Base-by-base conservation (phyloP, 2,113 vertebrate species). In the Corythoichthys intestinalis region DNA sequence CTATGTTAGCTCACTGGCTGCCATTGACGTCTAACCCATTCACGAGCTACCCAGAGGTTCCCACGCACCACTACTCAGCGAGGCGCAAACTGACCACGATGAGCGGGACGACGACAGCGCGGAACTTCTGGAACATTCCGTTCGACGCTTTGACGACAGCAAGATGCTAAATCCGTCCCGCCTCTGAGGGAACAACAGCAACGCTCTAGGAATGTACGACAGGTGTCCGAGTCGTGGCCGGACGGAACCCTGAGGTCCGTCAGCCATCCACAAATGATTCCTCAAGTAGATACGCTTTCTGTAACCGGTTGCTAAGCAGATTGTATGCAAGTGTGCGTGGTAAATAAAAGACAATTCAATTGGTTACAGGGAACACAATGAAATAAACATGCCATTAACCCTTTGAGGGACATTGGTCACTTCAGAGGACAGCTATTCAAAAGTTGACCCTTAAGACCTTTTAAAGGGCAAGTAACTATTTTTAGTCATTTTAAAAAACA, bases 121-220 rank as follows among this genome's bases (percentile, higher is more conserved):
- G 20, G 2, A 34, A 56, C 34, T 37, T 37, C 56, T 12, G 2
- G 34, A 58, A 58, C 56, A 37, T 58, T 58, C 34, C 14, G 34
- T 58, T 34, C 56, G 34, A 5, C 0, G 34, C 56, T 5, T 57
- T 37, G 56, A 58, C 13, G 4, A 37, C 56, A 58, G 56, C 85
- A 76, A 83, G 73, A 80, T 79, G 46, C 89, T 91, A 91, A 89
- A 88, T 85, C 38, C 69, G 69, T 83, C 87, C 66, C 17, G 77
- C 13, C 56, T 61, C 70, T 13, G 73, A 71, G 75, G 78, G 81
- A 37, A 37, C 56, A 34, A 14, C 56, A 85, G 71, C 50, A 74
- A 81, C 76, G 78, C 82, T 85, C 62, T 66, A 80, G 81, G 87
- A 86, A 90, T 90, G 76, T 83, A 62, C 79, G 85, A 89, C 92